These are phyloP conservation scores for Etia nguti DNA, from an alignment of 2,113 vertebrate genomes.

Conservation along the genomic window DNA sequence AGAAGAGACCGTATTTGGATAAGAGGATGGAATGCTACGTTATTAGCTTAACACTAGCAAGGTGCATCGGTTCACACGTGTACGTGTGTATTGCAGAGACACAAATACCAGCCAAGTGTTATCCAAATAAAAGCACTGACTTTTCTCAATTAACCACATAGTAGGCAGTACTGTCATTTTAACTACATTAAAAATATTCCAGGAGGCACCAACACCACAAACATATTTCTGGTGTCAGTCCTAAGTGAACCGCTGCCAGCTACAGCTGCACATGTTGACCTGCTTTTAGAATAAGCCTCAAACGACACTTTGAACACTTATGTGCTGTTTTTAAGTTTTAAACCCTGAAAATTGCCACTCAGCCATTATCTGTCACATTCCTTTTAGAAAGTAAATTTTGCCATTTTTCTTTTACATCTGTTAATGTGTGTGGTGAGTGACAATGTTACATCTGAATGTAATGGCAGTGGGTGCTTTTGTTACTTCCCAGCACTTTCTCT, in stretches of 20 bases:
- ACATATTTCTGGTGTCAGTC: neutral
- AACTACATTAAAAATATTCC: neutral
- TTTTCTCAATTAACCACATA: neutral
- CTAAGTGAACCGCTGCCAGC: neutral
- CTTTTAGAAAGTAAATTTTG: neutral
- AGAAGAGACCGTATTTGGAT: neutral
- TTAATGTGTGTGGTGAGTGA: neutral
- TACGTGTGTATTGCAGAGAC: neutral
- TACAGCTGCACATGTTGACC: neutral
- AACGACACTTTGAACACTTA: neutral
- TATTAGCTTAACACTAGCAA: neutral
- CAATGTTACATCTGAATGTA: neutral
- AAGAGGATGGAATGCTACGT: neutral
- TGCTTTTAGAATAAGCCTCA: neutral
- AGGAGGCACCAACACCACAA: neutral
- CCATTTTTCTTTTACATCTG: neutral
- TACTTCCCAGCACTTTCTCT: conserved; percentile 1
- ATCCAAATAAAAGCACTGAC: neutral
- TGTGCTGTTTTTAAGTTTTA: neutral
- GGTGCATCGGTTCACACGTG: neutral
- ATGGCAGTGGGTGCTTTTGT: conserved; percentile 4
- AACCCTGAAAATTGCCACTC: neutral
- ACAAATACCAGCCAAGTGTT: neutral
- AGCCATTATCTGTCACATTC: conserved; percentile 32
- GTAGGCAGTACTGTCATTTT: neutral